Base-by-base conservation (phyloP, 2,113 vertebrate genomes). In the Haemorhous mexicanus region DNA sequence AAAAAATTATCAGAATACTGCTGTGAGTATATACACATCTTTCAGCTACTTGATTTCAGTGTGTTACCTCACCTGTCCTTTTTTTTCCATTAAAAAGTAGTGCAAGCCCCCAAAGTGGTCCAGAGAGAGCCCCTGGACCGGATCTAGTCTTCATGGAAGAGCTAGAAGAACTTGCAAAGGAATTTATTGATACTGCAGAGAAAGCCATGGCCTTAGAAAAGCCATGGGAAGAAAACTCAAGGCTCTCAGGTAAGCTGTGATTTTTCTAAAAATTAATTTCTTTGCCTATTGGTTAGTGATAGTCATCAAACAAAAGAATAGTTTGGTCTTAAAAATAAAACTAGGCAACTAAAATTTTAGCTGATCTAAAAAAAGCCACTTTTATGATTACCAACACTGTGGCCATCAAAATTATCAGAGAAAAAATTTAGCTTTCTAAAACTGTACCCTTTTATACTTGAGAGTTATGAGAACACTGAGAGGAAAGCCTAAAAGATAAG, bases 101-200 rank as follows among this genome's bases (percentile, higher is more conserved):
- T 21, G 52, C 87, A 63, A 94, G 66, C 26, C 69, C 61, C 28
- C 58, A 37, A 5, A 47, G 13, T 67, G 26, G 39, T 49, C 30
- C 79, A 30, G 86, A 89, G 21, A 63, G 47, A 35, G 26, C 52
- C 24, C 58, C 28, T 30, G 70, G 39, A 24, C 84, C 23, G 7
- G 68, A 96, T 59, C 15, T 96, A 32, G 55, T 16, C 44, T 97
- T 98, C 74, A 80, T 98, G 84, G 74, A 90, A 69, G 94, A 97
- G n/a, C 41, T 96, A 33, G 84, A 98, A 84, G 97, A 97, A 28
- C 81, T 98, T 70, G 91, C 96, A 6, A 75, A 95, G 13, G 97
- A 91, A 12, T 87, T 98, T 81, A 93, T 92, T 47, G 77, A 94
- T 55, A 95, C 90, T 11, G 84, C 96, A 78, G 89, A 95, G 70